A percentile compares a stretch with the other conserved stretches of the same genome.
Conservation (phyloP, 2,113 vertebrate species). For the Calidris pugnax region DNA sequence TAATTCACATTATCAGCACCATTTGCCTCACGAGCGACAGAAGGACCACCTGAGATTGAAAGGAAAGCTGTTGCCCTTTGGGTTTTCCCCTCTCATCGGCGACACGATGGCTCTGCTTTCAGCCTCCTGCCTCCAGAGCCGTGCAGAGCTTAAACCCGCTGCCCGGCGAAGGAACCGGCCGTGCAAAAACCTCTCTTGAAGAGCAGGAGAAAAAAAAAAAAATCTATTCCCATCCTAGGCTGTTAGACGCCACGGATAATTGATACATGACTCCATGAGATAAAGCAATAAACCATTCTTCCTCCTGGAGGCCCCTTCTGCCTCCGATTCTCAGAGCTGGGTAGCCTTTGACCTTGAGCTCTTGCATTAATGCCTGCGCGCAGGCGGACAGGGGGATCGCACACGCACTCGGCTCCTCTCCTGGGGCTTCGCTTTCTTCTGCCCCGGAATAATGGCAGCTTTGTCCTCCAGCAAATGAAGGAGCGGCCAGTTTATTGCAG, state of each 20-base stretch:
- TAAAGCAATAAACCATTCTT: background rate
- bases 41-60: background rate
- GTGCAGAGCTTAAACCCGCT: background rate
- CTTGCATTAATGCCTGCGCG: background rate
- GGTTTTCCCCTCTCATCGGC: background rate
- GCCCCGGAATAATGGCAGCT: slow-evolving; percentile 11
- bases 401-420: background rate
- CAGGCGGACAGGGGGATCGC: background rate
- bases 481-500: background rate
- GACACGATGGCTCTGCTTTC: background rate
- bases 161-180: background rate
- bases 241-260: background rate
- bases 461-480: background rate
- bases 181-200: background rate
- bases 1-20: background rate
- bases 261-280: background rate
- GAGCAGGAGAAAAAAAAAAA: background rate
- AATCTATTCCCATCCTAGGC: background rate
- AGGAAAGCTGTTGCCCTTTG: background rate
- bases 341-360: slow-evolving; percentile 10
- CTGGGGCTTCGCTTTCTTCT: background rate
- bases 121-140: background rate
- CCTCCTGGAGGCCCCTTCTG: slow-evolving; percentile 10
- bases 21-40: background rate
- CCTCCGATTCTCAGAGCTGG: background rate